These are phyloP conservation scores for Apus apus DNA, from an alignment of 2,113 vertebrate genomes.

Conservation along the genomic window DNA sequence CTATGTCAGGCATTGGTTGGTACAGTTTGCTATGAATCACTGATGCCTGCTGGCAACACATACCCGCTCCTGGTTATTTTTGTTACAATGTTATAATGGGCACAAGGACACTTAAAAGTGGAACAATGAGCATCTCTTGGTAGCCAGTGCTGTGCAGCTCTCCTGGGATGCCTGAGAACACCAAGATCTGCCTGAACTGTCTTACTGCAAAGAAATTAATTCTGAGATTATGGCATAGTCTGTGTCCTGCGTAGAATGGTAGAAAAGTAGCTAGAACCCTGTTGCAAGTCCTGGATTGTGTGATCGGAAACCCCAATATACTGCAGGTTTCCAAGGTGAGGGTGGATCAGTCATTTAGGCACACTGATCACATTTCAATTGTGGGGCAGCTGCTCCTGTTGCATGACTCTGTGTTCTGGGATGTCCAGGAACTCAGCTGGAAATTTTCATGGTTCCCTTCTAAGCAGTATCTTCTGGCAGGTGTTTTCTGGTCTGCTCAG, in stretches of 20 bases:
- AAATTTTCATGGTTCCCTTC: background rate
- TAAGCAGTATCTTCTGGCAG: background rate
- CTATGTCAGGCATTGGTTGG: conserved; percentile 50
- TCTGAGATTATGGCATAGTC: background rate
- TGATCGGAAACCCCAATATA: background rate
- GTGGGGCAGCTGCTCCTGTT: background rate
- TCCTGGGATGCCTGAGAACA: conserved; percentile 12
- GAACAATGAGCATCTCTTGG: conserved; percentile 32
- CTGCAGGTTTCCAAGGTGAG: background rate
- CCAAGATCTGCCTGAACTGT: background rate
- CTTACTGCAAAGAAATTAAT: background rate
- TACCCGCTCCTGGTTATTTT: conserved; percentile 65
- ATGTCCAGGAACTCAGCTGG: background rate
- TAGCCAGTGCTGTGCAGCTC: conserved; percentile 36
- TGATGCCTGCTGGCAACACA: conserved; percentile 65
- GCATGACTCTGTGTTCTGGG: background rate
- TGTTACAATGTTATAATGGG: conserved; percentile 65
- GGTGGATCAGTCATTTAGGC: background rate
- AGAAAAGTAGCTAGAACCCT: background rate
- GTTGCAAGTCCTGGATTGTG: background rate
- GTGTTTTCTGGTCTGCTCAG: background rate
- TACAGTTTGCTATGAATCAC: conserved; percentile 61
- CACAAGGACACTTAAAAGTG: conserved; percentile 67
- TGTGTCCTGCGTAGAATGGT: background rate
- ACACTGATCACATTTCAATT: background rate